Evolutionary conservation across 2,113 vertebrate genomes (phyloP).

Genomic region (Campylomormyrus tamandua): DNA sequence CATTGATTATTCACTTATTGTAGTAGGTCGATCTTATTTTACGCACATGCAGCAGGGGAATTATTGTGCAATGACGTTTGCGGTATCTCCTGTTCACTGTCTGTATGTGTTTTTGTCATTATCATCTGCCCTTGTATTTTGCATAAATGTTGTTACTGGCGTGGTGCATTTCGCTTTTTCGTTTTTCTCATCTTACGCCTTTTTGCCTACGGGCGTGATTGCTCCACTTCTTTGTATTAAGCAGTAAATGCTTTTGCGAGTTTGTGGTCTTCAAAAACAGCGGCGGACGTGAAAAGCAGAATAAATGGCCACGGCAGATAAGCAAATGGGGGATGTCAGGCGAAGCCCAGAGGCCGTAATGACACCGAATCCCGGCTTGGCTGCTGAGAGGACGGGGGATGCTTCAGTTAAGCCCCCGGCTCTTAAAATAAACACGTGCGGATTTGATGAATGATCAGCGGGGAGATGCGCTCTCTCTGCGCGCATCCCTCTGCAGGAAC

Average conservation of each 20-base stretch:
- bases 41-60: constrained; percentile 20
- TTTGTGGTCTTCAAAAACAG: constrained; percentile 34
- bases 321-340: constrained; percentile 31
- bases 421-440: constrained; percentile 38
- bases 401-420: constrained; percentile 17
- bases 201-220: neutral
- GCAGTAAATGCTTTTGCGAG: constrained; percentile 29
- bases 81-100: neutral
- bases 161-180: neutral
- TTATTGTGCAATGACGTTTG: neutral
- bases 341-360: constrained; percentile 30
- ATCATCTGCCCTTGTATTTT: neutral
- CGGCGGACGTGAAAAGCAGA: constrained; percentile 25
- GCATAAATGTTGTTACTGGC: neutral
- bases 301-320: constrained; percentile 32
- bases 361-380: constrained; percentile 13
- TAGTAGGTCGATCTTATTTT: neutral
- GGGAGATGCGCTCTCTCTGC: neutral
- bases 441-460: constrained; percentile 37
- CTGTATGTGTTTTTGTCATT: neutral
- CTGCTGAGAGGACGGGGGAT: neutral
- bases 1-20: neutral
- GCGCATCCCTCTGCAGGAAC: neutral
- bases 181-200: neutral
- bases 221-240: constrained; percentile 20